A percentile compares a stretch with the other conserved stretches of the same genome.
Conservation (phyloP, 53 echinoderm and acorn worm species). For the Actinopyga echinites region DNA sequence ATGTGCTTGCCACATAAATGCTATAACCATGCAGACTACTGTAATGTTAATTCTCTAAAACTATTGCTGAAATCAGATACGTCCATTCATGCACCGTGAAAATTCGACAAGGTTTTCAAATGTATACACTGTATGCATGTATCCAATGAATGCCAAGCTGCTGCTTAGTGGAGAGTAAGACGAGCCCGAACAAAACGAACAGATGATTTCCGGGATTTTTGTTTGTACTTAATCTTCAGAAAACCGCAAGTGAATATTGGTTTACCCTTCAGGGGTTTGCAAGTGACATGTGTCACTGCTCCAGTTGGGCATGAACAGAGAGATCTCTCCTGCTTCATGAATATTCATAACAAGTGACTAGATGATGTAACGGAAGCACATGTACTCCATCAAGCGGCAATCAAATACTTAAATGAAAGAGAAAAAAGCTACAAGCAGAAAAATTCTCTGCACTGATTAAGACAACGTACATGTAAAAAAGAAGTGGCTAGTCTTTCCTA, state of each 20-base stretch:
- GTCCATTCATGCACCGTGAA: not conserved
- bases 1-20: too few species aligned
- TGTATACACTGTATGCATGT: not conserved
- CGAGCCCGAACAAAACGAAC: constrained; percentile 25
- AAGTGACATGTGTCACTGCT: constrained; percentile 36
- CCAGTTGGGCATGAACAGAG: constrained; percentile 18
- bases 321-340: constrained; percentile 21
- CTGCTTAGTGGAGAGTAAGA: constrained; percentile 5
- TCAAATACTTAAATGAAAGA: not conserved
- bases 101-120: not conserved
- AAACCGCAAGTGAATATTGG: constrained; percentile 40
- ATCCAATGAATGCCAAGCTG: constrained; percentile 6
- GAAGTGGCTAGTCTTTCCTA: too few species aligned
- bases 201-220: constrained; percentile 37
- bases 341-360: constrained; percentile 17
- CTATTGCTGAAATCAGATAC: not conserved
- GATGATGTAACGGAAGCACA: constrained; percentile 28
- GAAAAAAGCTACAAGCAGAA: too few species aligned
- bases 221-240: constrained; percentile 36
- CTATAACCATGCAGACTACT: too few species aligned
- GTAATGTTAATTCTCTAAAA: not conserved
- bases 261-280: constrained; percentile 38
- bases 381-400: constrained; percentile 20
- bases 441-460: too few species aligned
- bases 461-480: too few species aligned